These are phyloP conservation scores for Prenolepis imparis DNA, from an alignment of 2,888 invertebrate species.

Conservation along the genomic window DNA sequence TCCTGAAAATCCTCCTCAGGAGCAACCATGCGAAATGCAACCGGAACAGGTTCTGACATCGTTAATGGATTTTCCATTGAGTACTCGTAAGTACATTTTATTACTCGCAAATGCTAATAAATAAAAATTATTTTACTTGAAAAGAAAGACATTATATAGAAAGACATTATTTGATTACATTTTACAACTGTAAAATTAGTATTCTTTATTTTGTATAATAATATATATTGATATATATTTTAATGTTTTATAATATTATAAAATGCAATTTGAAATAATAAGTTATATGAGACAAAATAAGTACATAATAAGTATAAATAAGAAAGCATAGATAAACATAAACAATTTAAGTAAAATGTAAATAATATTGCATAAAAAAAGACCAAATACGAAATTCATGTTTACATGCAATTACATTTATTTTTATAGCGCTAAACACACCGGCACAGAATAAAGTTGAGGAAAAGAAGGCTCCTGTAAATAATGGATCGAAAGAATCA, in stretches of 20 bases:
- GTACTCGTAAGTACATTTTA: conserved; percentile 65
- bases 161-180: neutral
- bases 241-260: neutral
- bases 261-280: neutral
- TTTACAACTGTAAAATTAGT: neutral
- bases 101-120: neutral
- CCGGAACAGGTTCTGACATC: conserved; percentile 69
- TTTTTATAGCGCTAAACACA: conserved; percentile 66
- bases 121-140: neutral
- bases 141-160: neutral
- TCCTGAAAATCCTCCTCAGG: conserved; percentile 75
- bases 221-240: neutral
- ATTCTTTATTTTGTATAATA: neutral
- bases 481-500: conserved; percentile 79
- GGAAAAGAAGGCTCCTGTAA: conserved; percentile 81
- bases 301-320: neutral
- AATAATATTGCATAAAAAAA: neutral
- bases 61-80: conserved; percentile 69
- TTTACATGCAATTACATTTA: conserved; percentile 30
- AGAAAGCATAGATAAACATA: neutral
- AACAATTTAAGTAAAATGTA: too few relatives aligned
- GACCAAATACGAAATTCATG: neutral
- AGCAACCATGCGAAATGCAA: conserved; percentile 72
- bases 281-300: neutral
- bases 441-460: conserved; percentile 79